These are phyloP conservation scores for Euborellia annulipes DNA, from an alignment of 1,140 invertebrate genomes.

Conservation along the genomic window DNA sequence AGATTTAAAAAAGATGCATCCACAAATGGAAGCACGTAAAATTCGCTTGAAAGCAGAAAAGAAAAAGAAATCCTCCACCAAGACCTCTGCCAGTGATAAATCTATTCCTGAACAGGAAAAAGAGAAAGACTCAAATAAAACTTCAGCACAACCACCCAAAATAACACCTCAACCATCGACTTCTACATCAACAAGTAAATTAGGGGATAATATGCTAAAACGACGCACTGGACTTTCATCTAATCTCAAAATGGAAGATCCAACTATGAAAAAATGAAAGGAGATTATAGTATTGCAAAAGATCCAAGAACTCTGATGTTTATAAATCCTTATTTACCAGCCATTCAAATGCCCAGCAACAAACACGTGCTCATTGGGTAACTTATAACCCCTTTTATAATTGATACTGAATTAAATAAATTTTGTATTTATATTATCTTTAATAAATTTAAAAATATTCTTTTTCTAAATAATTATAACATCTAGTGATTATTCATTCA, in stretches of 20 bases:
- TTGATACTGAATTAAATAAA: no score
- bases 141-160: no score
- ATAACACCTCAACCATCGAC: neutral
- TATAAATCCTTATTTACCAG: conserved; percentile 92
- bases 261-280: conserved; percentile 56
- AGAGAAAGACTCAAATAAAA: no score
- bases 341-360: conserved; percentile 68
- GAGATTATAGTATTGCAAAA: conserved; percentile 71
- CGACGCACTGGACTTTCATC: conserved; percentile 3
- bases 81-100: conserved; percentile 13
- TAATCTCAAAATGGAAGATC: conserved; percentile 32
- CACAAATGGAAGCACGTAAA: conserved; percentile 45
- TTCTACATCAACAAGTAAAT: no score
- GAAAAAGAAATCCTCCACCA: conserved; percentile 40
- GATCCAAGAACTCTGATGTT: conserved; percentile 81
- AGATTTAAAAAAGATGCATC: conserved; percentile 49
- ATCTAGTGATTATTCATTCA: no score
- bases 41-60: conserved; percentile 51
- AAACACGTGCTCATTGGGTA: conserved; percentile 88
- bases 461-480: no score
- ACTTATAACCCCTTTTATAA: conserved; percentile 96
- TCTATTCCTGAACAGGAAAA: conserved; percentile 1
- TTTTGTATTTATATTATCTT: no score
- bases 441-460: no score
- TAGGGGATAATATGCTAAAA: conserved; percentile 21